Conservation (phyloP, 2,797 vertebrate genomes). For the Chaetophractus vellerosus region DNA sequence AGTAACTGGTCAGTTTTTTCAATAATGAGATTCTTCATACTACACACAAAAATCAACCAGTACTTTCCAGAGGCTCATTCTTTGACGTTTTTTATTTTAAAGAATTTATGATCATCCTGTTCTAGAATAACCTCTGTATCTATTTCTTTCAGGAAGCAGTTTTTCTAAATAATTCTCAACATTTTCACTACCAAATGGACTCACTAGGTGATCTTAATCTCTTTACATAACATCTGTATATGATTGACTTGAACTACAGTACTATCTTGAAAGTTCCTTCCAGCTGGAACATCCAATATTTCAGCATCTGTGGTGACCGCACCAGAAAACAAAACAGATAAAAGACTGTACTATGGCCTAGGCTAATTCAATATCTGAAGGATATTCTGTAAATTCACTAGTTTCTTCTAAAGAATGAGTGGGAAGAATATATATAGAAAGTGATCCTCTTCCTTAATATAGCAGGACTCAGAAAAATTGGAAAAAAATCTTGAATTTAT, state of each 20-base stretch:
- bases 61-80: not conserved
- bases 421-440: not conserved
- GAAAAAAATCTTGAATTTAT: not conserved
- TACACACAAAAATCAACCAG: not conserved
- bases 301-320: not conserved
- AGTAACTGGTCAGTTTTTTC: not conserved
- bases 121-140: not conserved
- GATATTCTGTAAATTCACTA: constrained; percentile 6
- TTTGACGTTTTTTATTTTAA: not conserved
- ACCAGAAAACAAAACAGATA: not conserved
- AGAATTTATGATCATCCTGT: not conserved
- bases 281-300: not conserved
- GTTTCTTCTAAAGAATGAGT: not conserved
- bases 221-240: not conserved
- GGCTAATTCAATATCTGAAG: not conserved
- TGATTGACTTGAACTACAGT: not conserved
- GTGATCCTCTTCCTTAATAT: not conserved
- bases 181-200: not conserved
- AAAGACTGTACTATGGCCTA: not conserved
- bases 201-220: not conserved
- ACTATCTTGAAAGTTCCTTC: not conserved
- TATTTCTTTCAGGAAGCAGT: not conserved
- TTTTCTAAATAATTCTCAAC: constrained; percentile 61
- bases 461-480: not conserved
- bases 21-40: not conserved